Conservation (phyloP, 30 jellyfish, hydroid and myxozoan genomes). For the Hydra vulgaris region DNA sequence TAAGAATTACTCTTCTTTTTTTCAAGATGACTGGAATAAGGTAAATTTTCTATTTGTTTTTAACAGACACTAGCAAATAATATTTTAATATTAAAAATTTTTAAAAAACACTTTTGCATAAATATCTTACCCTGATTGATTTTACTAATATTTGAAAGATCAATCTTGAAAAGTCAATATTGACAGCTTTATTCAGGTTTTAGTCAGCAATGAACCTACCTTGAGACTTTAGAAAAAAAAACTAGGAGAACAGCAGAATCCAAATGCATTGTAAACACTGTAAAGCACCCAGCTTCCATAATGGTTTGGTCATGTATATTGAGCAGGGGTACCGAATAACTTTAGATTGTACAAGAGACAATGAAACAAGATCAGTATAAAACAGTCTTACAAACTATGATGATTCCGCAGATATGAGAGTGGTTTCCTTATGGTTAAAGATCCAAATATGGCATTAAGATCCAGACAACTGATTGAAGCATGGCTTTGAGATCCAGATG, state of each 20-base stretch:
- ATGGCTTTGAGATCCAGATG: not conserved
- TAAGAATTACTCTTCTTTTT: too few relatives aligned
- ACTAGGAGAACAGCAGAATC: not conserved
- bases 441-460: not conserved
- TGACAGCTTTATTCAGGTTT: too few relatives aligned
- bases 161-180: too few relatives aligned
- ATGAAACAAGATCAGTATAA: not conserved
- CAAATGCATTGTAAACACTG: not conserved
- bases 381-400: not conserved
- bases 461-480: not conserved
- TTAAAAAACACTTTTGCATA: too few relatives aligned
- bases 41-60: too few relatives aligned
- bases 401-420: not conserved
- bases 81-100: too few relatives aligned
- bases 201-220: too few relatives aligned
- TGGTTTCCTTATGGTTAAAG: not conserved
- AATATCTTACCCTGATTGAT: too few relatives aligned
- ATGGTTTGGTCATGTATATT: not conserved
- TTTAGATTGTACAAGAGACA: not conserved
- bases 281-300: not conserved
- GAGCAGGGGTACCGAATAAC: not conserved
- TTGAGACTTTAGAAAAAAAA: not conserved
- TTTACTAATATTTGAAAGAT: too few relatives aligned
- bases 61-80: too few relatives aligned
- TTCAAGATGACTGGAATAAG: too few relatives aligned